Percentiles rank a stretch among this genome's conserved stretches.
Conservation (phyloP, 2,113 vertebrate genomes). For the Catagonus wagneri region DNA sequence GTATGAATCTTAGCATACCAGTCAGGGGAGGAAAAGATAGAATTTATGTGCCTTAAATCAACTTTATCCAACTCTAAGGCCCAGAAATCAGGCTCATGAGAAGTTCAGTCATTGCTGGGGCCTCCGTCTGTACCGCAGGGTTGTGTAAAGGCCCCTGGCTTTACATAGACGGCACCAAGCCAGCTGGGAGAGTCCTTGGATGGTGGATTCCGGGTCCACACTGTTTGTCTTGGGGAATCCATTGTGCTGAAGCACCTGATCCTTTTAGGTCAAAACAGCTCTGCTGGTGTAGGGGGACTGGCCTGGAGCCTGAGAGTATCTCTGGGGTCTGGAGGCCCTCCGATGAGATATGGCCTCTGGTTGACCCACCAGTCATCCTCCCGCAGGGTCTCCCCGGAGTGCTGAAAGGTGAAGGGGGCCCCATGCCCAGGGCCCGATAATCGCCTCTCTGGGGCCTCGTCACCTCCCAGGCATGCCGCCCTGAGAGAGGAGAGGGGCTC, state of each 20-base stretch:
- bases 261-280: not conserved
- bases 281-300: not conserved
- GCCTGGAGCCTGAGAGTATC: not conserved
- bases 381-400: no score
- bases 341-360: not conserved
- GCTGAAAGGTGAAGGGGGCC: not conserved
- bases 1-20: not conserved
- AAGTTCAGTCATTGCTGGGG: not conserved
- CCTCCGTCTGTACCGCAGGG: not conserved
- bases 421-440: not conserved
- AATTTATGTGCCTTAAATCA: slow-evolving; percentile 42
- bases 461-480: not conserved
- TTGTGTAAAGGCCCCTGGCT: not conserved
- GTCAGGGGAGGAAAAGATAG: not conserved
- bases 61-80: not conserved
- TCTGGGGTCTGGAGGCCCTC: not conserved
- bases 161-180: not conserved
- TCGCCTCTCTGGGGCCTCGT: not conserved
- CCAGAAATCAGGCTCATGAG: not conserved
- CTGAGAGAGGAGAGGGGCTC: not conserved
- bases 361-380: not conserved
- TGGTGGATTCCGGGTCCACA: not conserved
- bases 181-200: not conserved
- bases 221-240: not conserved
- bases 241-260: not conserved